phyloP scores from a whole-genome alignment of 2,888 invertebrate species.

The Stictocephala bisonia region DNA sequence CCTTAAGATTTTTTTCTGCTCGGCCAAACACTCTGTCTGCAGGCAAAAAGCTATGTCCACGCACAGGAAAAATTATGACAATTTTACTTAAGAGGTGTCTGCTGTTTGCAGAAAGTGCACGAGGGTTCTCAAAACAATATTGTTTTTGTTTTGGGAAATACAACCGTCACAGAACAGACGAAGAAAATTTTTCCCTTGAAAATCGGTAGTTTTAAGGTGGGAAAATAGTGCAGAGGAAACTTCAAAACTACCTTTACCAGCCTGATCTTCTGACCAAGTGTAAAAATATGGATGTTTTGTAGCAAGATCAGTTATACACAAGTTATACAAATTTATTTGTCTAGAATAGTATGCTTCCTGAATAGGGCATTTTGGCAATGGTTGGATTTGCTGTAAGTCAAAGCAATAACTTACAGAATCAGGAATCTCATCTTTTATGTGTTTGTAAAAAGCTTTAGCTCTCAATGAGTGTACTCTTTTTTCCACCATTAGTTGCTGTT shows the following conservation, averaged over 20 bases:
- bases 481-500: neutral
- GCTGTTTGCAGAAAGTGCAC: neutral
- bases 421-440: neutral
- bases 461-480: slow-evolving; percentile 20
- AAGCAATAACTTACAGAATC: slow-evolving; percentile 7
- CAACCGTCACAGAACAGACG: slow-evolving; percentile 30
- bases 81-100: neutral
- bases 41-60: slow-evolving; percentile 22
- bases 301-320: neutral
- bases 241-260: slow-evolving; percentile 27
- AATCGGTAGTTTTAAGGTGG: no score
- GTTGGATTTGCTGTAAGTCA: slow-evolving; percentile 41
- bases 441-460: slow-evolving; percentile 37
- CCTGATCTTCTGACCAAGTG: slow-evolving; percentile 36
- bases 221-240: slow-evolving; percentile 10
- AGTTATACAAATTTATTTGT: slow-evolving; percentile 16
- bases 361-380: slow-evolving; percentile 26
- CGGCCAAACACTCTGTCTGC: slow-evolving; percentile 30
- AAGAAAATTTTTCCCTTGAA: neutral
- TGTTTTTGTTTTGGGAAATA: slow-evolving; percentile 19
- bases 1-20: slow-evolving; percentile 26
- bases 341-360: slow-evolving; percentile 36
- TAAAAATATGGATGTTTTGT: slow-evolving; percentile 11
- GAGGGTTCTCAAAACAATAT: neutral
- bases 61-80: neutral